Evolutionary conservation across 2,888 invertebrate species (phyloP), one percentile per base, ranked within the genome.

Genomic region (Dione vanillae): DNA sequence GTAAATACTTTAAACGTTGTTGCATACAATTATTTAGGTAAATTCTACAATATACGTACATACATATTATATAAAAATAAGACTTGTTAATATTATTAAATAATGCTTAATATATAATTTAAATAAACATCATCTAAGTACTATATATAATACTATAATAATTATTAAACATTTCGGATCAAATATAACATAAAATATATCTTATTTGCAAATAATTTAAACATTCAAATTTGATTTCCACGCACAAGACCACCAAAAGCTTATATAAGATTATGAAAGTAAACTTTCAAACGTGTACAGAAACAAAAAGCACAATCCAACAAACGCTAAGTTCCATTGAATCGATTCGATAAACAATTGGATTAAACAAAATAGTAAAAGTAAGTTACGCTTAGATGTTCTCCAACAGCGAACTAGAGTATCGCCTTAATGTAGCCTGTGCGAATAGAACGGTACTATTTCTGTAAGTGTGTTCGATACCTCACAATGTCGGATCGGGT

Each of bases 261-360:
- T 16, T 16, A 16, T 16, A 10, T 47, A 10, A 47, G 16, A n/a
- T 47, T 16, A 3, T 16, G 10, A 47, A 47, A 47, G 16, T 5
- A 10, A 47, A 47, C 16, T 47, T 47, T 27, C 14, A 52, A 35
- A 52, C 7, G 14, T 2, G 12, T 37, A 20, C 16, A 43, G 54
- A 68, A 68, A 64, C 49, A 45, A 56, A 37, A 41, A 56, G 19
- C 65, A 59, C 40, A 56, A 52, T 47, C 37, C 37, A 20, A 64
- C 49, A 41, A 16, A 58, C 69, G 64, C 64, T 49, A 67, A 71
- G 59, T 69, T 61, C 84, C 83, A 86, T 87, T 87, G 86, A 87
- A 85, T 83, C 84, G 82, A 81, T 82, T 81, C 83, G 82, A 85
- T 87, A 84, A 84, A 83, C 78, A 80, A 81, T 80, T 78, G 75